Base-by-base conservation (phyloP, 2,888 invertebrate species). In the Drosophila cognata region DNA sequence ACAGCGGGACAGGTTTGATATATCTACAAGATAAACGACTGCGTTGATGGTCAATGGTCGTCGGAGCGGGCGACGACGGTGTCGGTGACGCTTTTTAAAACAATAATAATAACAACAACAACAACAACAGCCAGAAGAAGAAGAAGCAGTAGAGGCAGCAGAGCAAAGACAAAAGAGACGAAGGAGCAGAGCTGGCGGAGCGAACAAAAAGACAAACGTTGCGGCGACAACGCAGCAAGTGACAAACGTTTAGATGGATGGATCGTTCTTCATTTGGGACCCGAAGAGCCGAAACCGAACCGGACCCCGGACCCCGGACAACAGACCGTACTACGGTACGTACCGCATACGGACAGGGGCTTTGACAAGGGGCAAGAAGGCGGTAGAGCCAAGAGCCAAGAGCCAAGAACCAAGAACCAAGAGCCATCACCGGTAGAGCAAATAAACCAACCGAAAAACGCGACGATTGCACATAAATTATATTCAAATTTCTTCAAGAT, bases 391-490 rank as follows among this genome's bases (percentile, higher is more conserved):
- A 48, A 61, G 64, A 66, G 52, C n/a, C 38, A 18, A 38, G 8
- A 18, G 2, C 38, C 21, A 21, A 43, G n/a, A 21, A 1, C 21
- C 21, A 21, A 21, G 21, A 46, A 0, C 46, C 7, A 21, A 46
- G 46, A 46, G 1, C 46, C 46, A 46, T 46, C 46, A 25, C 46
- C 55, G 55, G 55, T 31, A 57, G 66, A 69, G 84, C 84, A 66
- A 85, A 86, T 86, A 86, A 87, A 68, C 79, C 88, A 84, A 88
- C 84, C 86, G 86, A 88, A 88, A 84, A 86, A 88, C 74, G 81
- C 81, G 82, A 78, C 87, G 90, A 90, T 88, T 89, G 88, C 84
- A 90, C 90, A 91, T 91, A 89, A 90, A 91, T 91, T 90, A 91
- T 91, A 90, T 91, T 90, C 78, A 91, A 91, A 90, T 88, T 90